phyloP scores from a whole-genome alignment of 2,888 invertebrate genomes.

The Charanyca ferruginea region DNA sequence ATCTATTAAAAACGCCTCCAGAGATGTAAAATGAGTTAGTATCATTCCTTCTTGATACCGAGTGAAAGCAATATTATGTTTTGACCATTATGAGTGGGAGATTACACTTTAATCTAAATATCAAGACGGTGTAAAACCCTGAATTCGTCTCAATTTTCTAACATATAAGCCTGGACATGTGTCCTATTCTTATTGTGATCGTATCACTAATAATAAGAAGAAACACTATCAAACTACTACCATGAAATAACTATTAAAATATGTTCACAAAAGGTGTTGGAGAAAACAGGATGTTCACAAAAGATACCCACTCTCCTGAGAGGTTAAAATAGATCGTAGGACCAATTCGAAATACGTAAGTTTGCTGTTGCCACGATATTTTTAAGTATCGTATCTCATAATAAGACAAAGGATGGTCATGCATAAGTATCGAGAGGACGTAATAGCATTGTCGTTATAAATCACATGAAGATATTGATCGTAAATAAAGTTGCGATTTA shows the following conservation, averaged over 20 bases:
- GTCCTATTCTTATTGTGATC: slow-evolving; percentile 23
- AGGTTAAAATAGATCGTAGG: slow-evolving; percentile 14
- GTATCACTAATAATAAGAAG: slow-evolving; percentile 21
- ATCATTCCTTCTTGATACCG: background rate
- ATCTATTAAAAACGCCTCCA: background rate
- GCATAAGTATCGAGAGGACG: slow-evolving; percentile 70
- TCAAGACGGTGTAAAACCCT: background rate
- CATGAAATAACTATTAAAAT: slow-evolving; percentile 34
- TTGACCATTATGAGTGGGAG: background rate
- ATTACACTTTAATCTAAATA: background rate
- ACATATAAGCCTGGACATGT: slow-evolving; percentile 27
- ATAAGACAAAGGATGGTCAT: slow-evolving; percentile 71
- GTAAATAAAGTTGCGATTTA: slow-evolving; percentile 86
- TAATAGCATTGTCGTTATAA: slow-evolving; percentile 84
- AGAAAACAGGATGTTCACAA: slow-evolving; percentile 44
- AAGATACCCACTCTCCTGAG: background rate
- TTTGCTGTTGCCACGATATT: slow-evolving; percentile 34
- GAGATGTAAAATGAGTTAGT: too few relatives aligned
- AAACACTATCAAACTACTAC: slow-evolving; percentile 14
- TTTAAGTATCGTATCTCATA: slow-evolving; percentile 55
- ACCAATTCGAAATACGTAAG: slow-evolving; percentile 10
- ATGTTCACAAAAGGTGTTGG: slow-evolving; percentile 37
- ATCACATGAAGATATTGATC: slow-evolving; percentile 84
- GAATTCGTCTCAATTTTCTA: background rate
- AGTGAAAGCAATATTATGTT: background rate